These are phyloP conservation scores for Hemistola chrysoprasaria DNA, from an alignment of 2,888 invertebrate genomes.

Conservation along the genomic window DNA sequence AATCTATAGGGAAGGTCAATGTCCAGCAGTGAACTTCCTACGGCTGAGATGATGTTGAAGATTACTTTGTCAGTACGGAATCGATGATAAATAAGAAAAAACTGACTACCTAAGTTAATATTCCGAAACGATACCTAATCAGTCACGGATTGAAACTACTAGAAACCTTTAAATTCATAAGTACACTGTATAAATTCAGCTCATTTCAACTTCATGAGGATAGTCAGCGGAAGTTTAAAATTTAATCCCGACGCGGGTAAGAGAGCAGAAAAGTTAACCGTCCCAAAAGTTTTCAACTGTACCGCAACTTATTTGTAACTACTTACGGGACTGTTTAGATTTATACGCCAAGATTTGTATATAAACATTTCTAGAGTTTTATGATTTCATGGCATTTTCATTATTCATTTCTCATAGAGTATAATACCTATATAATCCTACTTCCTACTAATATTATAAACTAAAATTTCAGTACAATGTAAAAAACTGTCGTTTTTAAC, in stretches of 20 bases:
- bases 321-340: constrained; percentile 26
- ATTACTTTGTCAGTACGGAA: no score
- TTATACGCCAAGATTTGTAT: constrained; percentile 32
- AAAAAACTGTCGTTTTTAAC: no score
- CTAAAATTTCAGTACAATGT: no score
- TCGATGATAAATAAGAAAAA: no score
- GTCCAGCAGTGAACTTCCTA: no score
- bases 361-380: constrained; percentile 22
- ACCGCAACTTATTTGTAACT: constrained; percentile 35
- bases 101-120: no score
- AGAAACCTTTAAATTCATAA: constrained; percentile 38
- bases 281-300: constrained; percentile 52
- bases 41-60: no score
- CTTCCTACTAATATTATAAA: no score
- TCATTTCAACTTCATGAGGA: constrained; percentile 67
- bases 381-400: no score
- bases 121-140: neutral
- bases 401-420: no score
- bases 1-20: no score
- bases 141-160: constrained; percentile 9
- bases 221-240: constrained; percentile 69
- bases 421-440: no score
- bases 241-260: constrained; percentile 67
- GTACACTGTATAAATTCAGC: constrained; percentile 60
- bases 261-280: constrained; percentile 70